Conservation (phyloP, 2,888 invertebrate genomes). For the Eristalinus aeneus region DNA sequence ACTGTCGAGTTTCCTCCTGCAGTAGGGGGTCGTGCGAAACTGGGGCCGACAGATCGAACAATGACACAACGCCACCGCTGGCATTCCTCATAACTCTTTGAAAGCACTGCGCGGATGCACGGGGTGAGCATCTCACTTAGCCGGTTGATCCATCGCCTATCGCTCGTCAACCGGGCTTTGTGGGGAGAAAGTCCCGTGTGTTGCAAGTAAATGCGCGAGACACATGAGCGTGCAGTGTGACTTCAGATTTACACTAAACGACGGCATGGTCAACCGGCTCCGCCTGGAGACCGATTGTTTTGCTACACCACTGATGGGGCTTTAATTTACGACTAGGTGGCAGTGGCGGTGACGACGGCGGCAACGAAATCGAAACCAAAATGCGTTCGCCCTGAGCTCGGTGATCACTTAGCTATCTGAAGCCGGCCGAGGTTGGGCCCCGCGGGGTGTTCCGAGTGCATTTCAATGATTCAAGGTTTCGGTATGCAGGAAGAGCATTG, state of each 20-base stretch:
- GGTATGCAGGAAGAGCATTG: slow-evolving; percentile 81
- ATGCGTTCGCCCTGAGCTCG: slow-evolving; percentile 38
- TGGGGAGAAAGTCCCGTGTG: slow-evolving; percentile 51
- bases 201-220: slow-evolving; percentile 40
- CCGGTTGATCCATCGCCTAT: slow-evolving; percentile 34
- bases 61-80: slow-evolving; percentile 48
- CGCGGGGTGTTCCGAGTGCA: slow-evolving; percentile 37
- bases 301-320: slow-evolving; percentile 41
- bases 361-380: slow-evolving; percentile 15
- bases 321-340: slow-evolving; percentile 34
- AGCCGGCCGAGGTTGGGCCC: slow-evolving; percentile 13
- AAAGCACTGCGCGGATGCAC: slow-evolving; percentile 41
- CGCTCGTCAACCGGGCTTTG: slow-evolving; percentile 11
- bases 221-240: background rate
- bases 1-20: slow-evolving; percentile 46
- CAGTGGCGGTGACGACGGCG: background rate
- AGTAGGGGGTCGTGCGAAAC: background rate
- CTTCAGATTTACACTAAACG: background rate
- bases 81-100: slow-evolving; percentile 58
- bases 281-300: slow-evolving; percentile 17
- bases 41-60: slow-evolving; percentile 36
- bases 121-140: slow-evolving; percentile 35
- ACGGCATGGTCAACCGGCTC: slow-evolving; percentile 46
- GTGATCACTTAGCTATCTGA: slow-evolving; percentile 42
- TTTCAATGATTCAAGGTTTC: slow-evolving; percentile 80